A percentile compares a stretch with the other conserved stretches of the same genome.
Evolutionary conservation across 2,113 vertebrate species (phyloP).

Genomic region (Rhabdomys dilectus): DNA sequence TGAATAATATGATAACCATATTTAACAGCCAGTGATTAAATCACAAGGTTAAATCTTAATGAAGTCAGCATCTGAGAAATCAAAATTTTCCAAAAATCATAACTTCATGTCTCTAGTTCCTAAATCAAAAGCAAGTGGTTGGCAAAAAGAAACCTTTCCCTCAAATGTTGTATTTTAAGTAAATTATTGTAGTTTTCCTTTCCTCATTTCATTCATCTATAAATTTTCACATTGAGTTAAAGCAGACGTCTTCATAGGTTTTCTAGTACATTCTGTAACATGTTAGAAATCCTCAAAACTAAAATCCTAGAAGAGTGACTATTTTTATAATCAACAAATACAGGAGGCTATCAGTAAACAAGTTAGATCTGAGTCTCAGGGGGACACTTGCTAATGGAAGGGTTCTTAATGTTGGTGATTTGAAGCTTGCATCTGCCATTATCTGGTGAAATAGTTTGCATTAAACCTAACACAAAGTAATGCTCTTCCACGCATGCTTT

Average conservation of each 20-base stretch:
- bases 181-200: not conserved
- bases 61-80: not conserved
- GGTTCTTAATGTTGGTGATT: slow-evolving; percentile 59
- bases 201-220: not conserved
- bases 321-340: slow-evolving; percentile 61
- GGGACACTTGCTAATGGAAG: slow-evolving; percentile 43
- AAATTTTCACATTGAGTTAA: not conserved
- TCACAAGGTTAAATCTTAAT: not conserved
- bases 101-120: not conserved
- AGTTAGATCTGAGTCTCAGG: slow-evolving; percentile 5
- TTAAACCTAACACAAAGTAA: slow-evolving; percentile 58
- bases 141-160: not conserved
- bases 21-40: not conserved
- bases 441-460: slow-evolving; percentile 62
- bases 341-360: slow-evolving; percentile 46
- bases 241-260: not conserved
- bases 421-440: slow-evolving; percentile 56
- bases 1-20: not conserved
- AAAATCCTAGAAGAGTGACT: slow-evolving; percentile 25
- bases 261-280: not conserved
- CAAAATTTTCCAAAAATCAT: not conserved
- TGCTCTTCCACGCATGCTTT: slow-evolving; percentile 45
- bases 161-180: slow-evolving; percentile 20
- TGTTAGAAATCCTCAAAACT: slow-evolving; percentile 50
- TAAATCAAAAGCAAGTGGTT: not conserved